These are phyloP conservation scores for Dryobota labecula DNA, from an alignment of 2,888 invertebrate genomes.

Conservation along the genomic window DNA sequence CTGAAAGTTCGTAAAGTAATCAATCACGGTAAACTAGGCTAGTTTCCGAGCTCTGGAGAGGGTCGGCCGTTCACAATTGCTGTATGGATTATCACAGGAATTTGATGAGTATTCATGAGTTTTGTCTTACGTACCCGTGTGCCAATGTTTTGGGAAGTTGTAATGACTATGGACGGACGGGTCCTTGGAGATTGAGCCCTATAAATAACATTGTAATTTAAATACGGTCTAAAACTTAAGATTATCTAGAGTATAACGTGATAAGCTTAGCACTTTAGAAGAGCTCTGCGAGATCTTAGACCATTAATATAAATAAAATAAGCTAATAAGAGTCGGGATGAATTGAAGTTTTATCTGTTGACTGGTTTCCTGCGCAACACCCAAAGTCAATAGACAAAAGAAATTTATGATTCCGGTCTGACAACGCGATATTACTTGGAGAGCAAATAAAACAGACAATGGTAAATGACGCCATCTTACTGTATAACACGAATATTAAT, in stretches of 20 bases:
- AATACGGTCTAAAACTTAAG: background rate
- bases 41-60: constrained; percentile 35
- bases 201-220: background rate
- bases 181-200: background rate
- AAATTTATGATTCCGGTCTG: constrained; percentile 8
- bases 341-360: background rate
- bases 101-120: constrained; percentile 33
- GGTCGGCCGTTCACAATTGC: constrained; percentile 23
- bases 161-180: background rate
- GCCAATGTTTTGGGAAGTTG: background rate
- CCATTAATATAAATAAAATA: background rate
- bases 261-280: background rate
- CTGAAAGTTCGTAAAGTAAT: constrained; percentile 49
- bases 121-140: background rate
- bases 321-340: background rate
- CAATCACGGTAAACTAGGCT: constrained; percentile 55
- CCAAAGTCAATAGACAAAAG: constrained; percentile 16
- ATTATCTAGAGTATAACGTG: background rate
- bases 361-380: constrained; percentile 25
- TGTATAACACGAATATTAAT: background rate
- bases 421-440: constrained; percentile 20
- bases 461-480: background rate
- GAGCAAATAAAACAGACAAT: constrained; percentile 16
- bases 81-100: constrained; percentile 12
- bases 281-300: background rate